These are phyloP conservation scores for Ganaspis brasiliensis DNA, from an alignment of 2,888 invertebrate species.

Conservation along the genomic window DNA sequence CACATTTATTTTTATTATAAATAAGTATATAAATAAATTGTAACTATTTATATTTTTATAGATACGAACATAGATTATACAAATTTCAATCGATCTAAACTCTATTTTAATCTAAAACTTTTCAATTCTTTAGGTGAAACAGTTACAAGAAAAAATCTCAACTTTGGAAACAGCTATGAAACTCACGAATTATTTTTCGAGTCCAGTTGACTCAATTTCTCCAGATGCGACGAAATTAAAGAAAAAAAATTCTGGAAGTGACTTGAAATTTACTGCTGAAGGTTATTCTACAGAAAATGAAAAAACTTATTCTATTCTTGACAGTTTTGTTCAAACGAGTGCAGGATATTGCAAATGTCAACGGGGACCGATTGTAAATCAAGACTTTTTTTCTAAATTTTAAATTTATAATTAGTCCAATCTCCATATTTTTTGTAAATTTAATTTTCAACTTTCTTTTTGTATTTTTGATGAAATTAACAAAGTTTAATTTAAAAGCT, in stretches of 20 bases:
- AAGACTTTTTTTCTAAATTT: no score
- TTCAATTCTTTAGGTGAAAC: constrained; percentile 48
- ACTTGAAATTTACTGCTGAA: constrained; percentile 43
- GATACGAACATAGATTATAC: no score
- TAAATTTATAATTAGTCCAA: no score
- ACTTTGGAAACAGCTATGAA: constrained; percentile 82
- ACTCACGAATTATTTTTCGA: constrained; percentile 82
- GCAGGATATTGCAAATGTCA: constrained; percentile 85
- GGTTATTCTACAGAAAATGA: constrained; percentile 68
- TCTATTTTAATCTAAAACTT: neutral
- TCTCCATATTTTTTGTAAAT: no score
- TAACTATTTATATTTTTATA: no score
- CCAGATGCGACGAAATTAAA: constrained; percentile 4
- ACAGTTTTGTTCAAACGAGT: constrained; percentile 84
- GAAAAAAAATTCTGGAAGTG: constrained; percentile 80
- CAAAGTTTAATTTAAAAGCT: no score
- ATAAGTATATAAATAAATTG: no score
- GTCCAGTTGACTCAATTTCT: constrained; percentile 81
- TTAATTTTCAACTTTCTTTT: no score
- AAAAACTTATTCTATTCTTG: constrained; percentile 83
- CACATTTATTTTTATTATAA: no score
- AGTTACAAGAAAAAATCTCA: constrained; percentile 78
- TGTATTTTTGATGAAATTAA: no score
- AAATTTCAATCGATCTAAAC: no score
- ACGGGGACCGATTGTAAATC: constrained; percentile 85